Percentiles rank a stretch among this genome's conserved stretches.
Conservation (phyloP, 2,888 invertebrate genomes). For the Ornithoptera priamus region DNA sequence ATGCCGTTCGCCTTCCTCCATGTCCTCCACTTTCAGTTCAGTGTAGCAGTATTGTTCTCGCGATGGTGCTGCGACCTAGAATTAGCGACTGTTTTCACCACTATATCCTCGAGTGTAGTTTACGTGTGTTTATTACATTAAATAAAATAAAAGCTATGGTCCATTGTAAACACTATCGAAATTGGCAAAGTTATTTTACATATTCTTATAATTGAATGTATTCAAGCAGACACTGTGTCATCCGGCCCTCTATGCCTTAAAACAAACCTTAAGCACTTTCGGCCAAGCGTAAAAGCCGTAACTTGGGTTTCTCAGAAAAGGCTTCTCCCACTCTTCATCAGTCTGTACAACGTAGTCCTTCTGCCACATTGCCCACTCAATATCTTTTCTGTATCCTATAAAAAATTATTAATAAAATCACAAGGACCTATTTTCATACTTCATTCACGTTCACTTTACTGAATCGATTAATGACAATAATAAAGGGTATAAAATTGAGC, state of each 20-base stretch:
- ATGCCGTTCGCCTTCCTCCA: slow-evolving; percentile 83
- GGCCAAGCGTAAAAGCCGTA: slow-evolving; percentile 82
- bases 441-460: too few relatives aligned
- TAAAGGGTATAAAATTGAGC: too few relatives aligned
- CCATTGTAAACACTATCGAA: too few relatives aligned
- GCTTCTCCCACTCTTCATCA: slow-evolving; percentile 87
- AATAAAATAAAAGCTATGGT: neutral
- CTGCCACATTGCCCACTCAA: slow-evolving; percentile 87
- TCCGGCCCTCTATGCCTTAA: neutral
- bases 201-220: neutral
- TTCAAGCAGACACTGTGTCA: neutral
- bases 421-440: neutral
- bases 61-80: slow-evolving; percentile 84
- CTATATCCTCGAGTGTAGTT: neutral
- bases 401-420: neutral
- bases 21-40: slow-evolving; percentile 72
- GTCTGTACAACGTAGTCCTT: slow-evolving; percentile 81
- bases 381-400: slow-evolving; percentile 83
- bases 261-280: slow-evolving; percentile 76
- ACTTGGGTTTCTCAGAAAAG: slow-evolving; percentile 84
- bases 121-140: neutral
- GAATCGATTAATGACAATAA: too few relatives aligned
- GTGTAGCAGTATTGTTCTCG: slow-evolving; percentile 81
- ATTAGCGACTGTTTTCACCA: neutral
- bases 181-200: neutral